Evolutionary conservation across 2,888 invertebrate species (phyloP), one percentile per base, ranked within the genome.

Genomic region (Chirona hameri): DNA sequence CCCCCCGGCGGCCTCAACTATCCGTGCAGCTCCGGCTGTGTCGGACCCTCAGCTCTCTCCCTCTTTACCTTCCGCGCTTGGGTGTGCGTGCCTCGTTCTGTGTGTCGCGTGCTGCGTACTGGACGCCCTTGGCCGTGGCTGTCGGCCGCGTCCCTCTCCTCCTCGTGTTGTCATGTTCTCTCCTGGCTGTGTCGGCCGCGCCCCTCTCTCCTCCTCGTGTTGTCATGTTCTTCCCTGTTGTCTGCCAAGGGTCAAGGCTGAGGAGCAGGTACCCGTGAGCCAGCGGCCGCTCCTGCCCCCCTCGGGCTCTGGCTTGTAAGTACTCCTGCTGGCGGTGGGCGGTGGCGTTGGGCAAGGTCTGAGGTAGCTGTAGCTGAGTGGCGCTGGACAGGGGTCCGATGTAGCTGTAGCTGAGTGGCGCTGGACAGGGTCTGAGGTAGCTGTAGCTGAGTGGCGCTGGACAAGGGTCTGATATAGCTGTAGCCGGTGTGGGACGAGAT

Each of bases 241-340:
- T 81, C 27, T 69, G 29, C 48, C n/a, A 81, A 80, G 80, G 82
- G 82, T 39, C 57, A 48, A 82, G 72, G 18, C 39, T 15, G 60
- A 82, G 80, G 79, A 82, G 80, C 80, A 82, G 82, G 24, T 80
- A 12, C 46, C 69, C 39, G 1, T 69, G 60, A 39, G 46, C 81
- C 65, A 57, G 48, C 57, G 69, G n/a, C 46, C 81, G 15, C 81
- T 69, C 24, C 65, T 69, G 3, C 69, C 69, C 39, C 81, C 81
- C 15, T 81, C 81, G 14, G n/a, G 69, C 46, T 81, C 69, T 4
- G 65, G 65, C 21, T 81, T 81, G 81, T 69, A 60, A 65, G 46
- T 65, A 81, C 31, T 12, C 18, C 18, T 39, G 39, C 39, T 39
- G 39, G 21, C 14, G 81, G 60, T 21, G 60, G 52, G 31, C 48